phyloP scores from a whole-genome alignment of 2,797 vertebrate genomes.

The Myioborus miniatus region DNA sequence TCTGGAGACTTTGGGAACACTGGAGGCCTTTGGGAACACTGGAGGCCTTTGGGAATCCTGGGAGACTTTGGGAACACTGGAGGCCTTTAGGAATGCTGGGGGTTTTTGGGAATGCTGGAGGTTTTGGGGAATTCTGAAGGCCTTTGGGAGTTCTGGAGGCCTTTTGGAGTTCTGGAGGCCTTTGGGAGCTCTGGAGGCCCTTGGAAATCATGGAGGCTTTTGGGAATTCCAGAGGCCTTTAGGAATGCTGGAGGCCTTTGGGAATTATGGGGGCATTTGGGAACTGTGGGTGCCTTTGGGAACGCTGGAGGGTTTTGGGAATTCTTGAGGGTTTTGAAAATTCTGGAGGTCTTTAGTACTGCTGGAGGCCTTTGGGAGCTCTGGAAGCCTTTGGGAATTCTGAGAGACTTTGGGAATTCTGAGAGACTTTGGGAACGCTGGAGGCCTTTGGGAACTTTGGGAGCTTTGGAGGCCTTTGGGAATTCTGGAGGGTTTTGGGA shows the following conservation, averaged over 20 bases:
- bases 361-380: fast-evolving
- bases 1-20: fast-evolving
- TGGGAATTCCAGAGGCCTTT: no score
- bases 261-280: no score
- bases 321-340: fast-evolving
- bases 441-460: no score
- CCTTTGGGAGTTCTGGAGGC: fast-evolving
- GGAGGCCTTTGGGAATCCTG: neutral
- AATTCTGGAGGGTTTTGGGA: no score
- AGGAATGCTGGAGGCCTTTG: no score
- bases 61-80: fast-evolving
- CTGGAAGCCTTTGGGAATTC: fast-evolving
- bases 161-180: fast-evolving
- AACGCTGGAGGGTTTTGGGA: neutral
- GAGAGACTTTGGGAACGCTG: no score
- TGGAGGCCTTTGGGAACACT: neutral
- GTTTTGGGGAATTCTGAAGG: fast-evolving
- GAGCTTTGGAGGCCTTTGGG: no score
- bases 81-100: neutral
- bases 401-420: no score
- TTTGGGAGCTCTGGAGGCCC: neutral
- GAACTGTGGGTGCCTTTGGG: no score
- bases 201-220: neutral
- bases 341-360: no score
- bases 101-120: fast-evolving